Evolutionary conservation across 2,113 vertebrate species (phyloP), one percentile per base, ranked within the genome.

Genomic region (Mellivora capensis): DNA sequence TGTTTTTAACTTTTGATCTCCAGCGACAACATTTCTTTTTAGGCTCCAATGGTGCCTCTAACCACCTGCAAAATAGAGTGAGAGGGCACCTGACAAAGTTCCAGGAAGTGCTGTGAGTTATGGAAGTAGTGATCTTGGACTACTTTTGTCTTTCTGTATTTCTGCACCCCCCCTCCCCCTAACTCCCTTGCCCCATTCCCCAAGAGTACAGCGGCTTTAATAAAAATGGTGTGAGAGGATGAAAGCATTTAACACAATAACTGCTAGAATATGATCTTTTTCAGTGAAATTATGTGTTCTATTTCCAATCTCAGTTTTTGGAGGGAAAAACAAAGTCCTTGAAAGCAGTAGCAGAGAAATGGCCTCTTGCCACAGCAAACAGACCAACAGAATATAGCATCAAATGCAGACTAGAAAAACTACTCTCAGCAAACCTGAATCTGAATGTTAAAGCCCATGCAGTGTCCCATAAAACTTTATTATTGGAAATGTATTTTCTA

Each of bases 1-100:
- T n/a, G 57, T 94, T 94, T 98, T 97, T 87, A 96, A 84, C 52
- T 96, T 97, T 95, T 95, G 13, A 81, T 85, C 39, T 97, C 72
- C 21, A 31, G 81, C 15, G 0, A 37, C 37, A 87, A 76, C 49
- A 71, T 87, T 97, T 93, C 90, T 89, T 54, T 96, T 93, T 74
- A 34, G 10, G 21, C 44, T 96, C 59, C 39, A 72, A 34, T 52
- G 95, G 76, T 93, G 67, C 47, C 89, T 39, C 31, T n/a, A 97
- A 97, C 27, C 1, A 97, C 93, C 85, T 92, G 88, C 62, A 96
- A 90, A 82, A 83, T 2, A 18, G 11, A 57, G 1, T 25, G 34
- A 96, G 44, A 8, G 2, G 88, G 62, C 12, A 93, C 39, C 39
- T 74, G 76, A 93, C n/a, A 49, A 42, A n/a, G 54, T 61, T 84